Evolutionary conservation across 2,888 invertebrate genomes (phyloP), one percentile per base, ranked within the genome.

Genomic region (Alviniconcha strummeri): DNA sequence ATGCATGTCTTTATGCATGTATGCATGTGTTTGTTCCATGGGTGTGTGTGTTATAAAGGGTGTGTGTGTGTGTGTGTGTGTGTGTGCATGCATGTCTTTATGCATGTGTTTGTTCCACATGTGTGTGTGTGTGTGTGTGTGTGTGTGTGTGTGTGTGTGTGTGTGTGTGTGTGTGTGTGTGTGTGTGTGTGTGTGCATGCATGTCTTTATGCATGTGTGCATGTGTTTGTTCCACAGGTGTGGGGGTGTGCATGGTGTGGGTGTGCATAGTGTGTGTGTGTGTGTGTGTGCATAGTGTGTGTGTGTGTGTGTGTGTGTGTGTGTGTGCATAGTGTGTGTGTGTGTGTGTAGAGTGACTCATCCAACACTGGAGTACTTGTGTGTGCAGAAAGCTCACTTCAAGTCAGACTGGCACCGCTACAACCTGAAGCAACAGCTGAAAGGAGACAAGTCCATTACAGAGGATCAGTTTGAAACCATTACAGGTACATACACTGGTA

Each of bases 371-470:
- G 36, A 36, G 36, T 36, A 36, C 19, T 57, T 81, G 71, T 67
- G n/a, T 80, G 88, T 89, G 36, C 87, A 97, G 93, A 95, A 96
- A 19, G 95, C 96, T 8, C 97, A 97, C 92, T 97, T 96, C 91
- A 96, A 96, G 91, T 94, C 96, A 69, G 97, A 97, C 92, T 97
- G 97, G 97, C 97, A 97, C 92, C 95, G 96, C 5, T 96, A 96
- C 90, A 97, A 97, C 93, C 94, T 97, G 71, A 97, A 96, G 90
- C 95, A 96, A 87, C 96, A 96, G 87, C 92, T 97, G 15, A 95
- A 95, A 88, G 96, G 96, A 11, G 94, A 94, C 81, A 91, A 93
- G 77, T 92, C 95, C 4, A 92, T 96, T 54, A 94, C 94, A 11
- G 96, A 96, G 90, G 95, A 95, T 77, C 94, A 94, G 86, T 96